Evolutionary conservation across 2,113 vertebrate genomes (phyloP).

Genomic region (Hiodon alosoides): DNA sequence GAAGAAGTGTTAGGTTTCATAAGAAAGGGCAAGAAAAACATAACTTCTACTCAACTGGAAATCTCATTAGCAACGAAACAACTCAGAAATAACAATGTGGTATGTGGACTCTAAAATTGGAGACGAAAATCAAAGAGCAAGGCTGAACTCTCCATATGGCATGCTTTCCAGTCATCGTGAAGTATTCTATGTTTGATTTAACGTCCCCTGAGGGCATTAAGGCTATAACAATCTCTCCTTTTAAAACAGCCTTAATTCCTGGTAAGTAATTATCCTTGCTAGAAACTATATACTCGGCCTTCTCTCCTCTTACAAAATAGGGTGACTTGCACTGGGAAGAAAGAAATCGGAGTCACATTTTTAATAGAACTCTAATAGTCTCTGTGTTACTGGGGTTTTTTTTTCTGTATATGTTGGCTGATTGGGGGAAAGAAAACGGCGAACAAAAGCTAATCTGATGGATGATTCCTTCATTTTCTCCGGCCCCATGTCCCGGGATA

Average conservation of each 20-base stretch:
- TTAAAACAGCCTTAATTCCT: constrained; percentile 31
- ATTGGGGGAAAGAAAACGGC: neutral
- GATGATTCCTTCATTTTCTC: constrained; percentile 23
- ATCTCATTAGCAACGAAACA: constrained; percentile 45
- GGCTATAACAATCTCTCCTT: constrained; percentile 34
- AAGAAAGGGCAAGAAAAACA: constrained; percentile 41
- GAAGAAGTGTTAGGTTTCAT: constrained; percentile 40
- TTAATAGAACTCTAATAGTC: neutral
- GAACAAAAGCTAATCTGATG: constrained; percentile 3
- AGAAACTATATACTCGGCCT: constrained; percentile 30
- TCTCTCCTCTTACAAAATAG: constrained; percentile 16
- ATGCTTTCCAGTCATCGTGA: constrained; percentile 24
- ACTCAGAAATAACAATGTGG: constrained; percentile 45
- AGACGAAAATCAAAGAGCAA: constrained; percentile 30
- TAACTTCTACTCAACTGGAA: constrained; percentile 41
- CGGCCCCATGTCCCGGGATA: constrained; percentile 13
- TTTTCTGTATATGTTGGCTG: neutral
- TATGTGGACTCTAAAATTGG: constrained; percentile 38
- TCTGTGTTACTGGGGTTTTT: neutral
- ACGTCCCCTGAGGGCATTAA: constrained; percentile 34
- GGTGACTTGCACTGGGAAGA: neutral
- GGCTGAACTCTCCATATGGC: constrained; percentile 22
- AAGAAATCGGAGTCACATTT: constrained; percentile 9
- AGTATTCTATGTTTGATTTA: constrained; percentile 29
- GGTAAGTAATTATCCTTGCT: constrained; percentile 33